These are phyloP conservation scores for Ophion ellenae DNA, from an alignment of 2,888 invertebrate genomes.

Conservation along the genomic window DNA sequence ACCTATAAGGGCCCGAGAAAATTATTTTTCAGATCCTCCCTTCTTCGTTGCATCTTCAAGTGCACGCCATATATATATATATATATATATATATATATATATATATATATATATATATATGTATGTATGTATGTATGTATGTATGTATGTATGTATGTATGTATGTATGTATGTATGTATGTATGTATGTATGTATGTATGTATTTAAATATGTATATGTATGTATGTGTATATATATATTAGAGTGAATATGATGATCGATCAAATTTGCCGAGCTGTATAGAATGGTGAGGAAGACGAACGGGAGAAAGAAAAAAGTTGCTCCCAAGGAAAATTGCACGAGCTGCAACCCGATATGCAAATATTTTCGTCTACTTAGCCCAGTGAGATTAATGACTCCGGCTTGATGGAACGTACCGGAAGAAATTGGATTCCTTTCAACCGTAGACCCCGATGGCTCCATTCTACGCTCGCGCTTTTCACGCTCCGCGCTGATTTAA, in stretches of 20 bases:
- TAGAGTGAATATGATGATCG: slow-evolving; percentile 68
- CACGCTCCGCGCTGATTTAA: slow-evolving; percentile 55
- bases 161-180: too few relatives aligned
- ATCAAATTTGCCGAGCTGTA: slow-evolving; percentile 68
- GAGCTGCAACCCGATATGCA: slow-evolving; percentile 82
- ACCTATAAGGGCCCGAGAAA: slow-evolving; percentile 8
- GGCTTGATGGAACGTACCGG: slow-evolving; percentile 46
- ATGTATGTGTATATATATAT: not conserved
- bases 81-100: not conserved
- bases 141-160: too few relatives aligned
- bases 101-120: too few relatives aligned
- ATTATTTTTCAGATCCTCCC: slow-evolving; percentile 50
- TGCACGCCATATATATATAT: slow-evolving; percentile 7
- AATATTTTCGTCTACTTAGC: slow-evolving; percentile 81
- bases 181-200: too few relatives aligned
- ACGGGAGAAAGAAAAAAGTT: slow-evolving; percentile 44
- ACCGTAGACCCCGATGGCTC: not conserved
- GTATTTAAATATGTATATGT: too few relatives aligned
- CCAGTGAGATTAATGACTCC: slow-evolving; percentile 80
- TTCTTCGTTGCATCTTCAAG: slow-evolving; percentile 16
- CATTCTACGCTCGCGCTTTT: slow-evolving; percentile 28
- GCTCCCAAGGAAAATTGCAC: slow-evolving; percentile 68
- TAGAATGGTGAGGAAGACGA: slow-evolving; percentile 56
- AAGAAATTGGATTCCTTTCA: slow-evolving; percentile 18
- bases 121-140: too few relatives aligned